A percentile compares a stretch with the other conserved stretches of the same genome.
Conservation (phyloP, 92 coral and sea anemone species). For the Porites cylindrica region DNA sequence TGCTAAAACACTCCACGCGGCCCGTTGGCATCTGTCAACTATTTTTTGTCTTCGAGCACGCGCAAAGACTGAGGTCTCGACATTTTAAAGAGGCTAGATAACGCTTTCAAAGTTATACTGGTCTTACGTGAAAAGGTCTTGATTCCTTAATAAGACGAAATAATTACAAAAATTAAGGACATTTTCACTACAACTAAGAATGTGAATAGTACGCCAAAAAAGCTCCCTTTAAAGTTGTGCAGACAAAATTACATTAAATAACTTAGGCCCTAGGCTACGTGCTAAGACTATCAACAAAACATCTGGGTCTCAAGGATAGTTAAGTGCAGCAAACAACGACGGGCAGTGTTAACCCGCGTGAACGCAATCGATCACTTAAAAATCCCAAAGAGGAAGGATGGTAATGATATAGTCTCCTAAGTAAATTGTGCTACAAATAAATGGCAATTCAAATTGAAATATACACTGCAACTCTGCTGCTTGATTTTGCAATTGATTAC, state of each 20-base stretch:
- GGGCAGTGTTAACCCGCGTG: not conserved
- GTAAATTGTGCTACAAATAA: not conserved
- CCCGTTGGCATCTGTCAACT: no score
- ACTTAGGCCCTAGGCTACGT: not conserved
- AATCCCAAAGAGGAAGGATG: not conserved
- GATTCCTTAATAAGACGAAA: no score
- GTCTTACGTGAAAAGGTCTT: no score
- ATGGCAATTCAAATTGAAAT: constrained; percentile 25
- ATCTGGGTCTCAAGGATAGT: not conserved
- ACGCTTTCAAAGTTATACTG: no score
- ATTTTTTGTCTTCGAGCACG: not conserved
- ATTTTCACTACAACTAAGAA: no score
- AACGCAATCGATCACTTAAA: not conserved
- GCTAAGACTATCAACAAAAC: no score
- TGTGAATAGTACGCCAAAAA: not conserved
- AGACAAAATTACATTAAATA: not conserved
- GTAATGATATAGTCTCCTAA: not conserved
- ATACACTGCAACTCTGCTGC: not conserved
- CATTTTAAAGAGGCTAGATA: not conserved
- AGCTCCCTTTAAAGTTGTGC: not conserved
- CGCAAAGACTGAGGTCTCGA: not conserved
- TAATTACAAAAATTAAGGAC: no score
- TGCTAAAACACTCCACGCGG: not conserved
- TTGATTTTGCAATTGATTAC: not conserved
- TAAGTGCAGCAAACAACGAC: not conserved